phyloP scores from a whole-genome alignment of 2,797 vertebrate genomes.

The Ciconia nigra region DNA sequence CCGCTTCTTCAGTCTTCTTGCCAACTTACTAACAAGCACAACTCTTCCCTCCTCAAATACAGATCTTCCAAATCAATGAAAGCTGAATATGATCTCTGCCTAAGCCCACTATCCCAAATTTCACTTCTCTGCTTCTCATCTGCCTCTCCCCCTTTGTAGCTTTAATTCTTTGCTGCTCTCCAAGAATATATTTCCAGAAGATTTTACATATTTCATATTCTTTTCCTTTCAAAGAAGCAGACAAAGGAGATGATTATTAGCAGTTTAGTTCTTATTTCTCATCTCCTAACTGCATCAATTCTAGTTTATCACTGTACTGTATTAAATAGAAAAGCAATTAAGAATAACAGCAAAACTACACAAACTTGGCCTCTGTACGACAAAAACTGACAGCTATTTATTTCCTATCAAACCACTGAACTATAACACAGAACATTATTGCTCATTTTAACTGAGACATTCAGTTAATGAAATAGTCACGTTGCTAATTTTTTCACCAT shows the following conservation, averaged over 20 bases:
- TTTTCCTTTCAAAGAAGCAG: background rate
- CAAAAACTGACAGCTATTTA: background rate
- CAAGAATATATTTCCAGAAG: background rate
- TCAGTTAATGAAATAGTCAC: background rate
- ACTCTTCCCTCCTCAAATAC: background rate
- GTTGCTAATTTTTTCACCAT: background rate
- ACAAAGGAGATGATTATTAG: background rate
- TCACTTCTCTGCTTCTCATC: background rate
- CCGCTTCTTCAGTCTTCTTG: background rate
- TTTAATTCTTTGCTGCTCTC: background rate
- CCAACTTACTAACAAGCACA: background rate
- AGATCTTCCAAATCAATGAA: background rate
- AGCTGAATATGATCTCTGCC: background rate
- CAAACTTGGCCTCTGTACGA: background rate
- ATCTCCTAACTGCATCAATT: background rate
- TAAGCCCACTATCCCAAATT: background rate
- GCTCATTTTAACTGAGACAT: background rate
- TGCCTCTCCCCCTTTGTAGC: background rate
- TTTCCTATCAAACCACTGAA: conserved; percentile 7
- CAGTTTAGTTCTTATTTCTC: background rate
- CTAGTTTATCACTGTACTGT: background rate
- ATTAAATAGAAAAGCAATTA: background rate
- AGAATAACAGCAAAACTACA: background rate
- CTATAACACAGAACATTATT: background rate
- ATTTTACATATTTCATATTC: background rate